Base-by-base conservation (phyloP, 2,113 vertebrate species). In the Colaptes auratus region DNA sequence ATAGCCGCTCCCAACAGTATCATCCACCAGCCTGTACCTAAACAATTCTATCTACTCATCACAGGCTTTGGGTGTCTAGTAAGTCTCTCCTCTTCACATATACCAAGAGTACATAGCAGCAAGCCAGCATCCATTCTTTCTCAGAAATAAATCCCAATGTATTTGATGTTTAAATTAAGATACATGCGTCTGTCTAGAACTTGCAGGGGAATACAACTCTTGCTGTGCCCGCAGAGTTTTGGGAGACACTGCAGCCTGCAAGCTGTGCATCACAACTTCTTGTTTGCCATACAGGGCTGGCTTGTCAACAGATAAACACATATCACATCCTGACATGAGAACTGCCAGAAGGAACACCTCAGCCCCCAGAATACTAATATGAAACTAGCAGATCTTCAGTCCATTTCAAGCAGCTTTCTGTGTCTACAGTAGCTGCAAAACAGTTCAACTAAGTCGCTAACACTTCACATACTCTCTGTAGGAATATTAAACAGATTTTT, bases 401-500 rank as follows among this genome's bases (percentile, higher is more conserved):
- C 66, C 61, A 39, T 56, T 75, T 63, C 77, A 71, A 79, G 42
- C 80, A 85, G 74, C 46, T 81, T 59, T 63, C 77, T 36, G 5
- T 0, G 11, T 72, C 82, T 92, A 85, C 82, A 67, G 85, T 35
- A 88, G 52, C 60, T 85, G 73, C 4, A 16, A 89, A 50, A 50
- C 23, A 12, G n/a, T 16, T 82, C 91, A n/a, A 74, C 56, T 31
- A 56, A 87, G 84, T 50, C 56, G 82, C 65, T n/a, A 73, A 50
- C 61, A 74, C 78, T 87, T 60, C 7, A 7, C 76, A 73, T 77
- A 20, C 53, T 74, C 76, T 76, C 84, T 81, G 81, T 5, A 97
- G 69, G 89, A 96, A 86, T 91, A 95, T 89, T 81, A 93, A 96
- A 60, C 88, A 74, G 89, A 88, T 76, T 90, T 94, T 50, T 86